Percentiles rank a stretch among this genome's conserved stretches.
These are phyloP conservation scores for Semnornis frantzii DNA, from an alignment of 2,113 vertebrate genomes.

Conservation along the genomic window DNA sequence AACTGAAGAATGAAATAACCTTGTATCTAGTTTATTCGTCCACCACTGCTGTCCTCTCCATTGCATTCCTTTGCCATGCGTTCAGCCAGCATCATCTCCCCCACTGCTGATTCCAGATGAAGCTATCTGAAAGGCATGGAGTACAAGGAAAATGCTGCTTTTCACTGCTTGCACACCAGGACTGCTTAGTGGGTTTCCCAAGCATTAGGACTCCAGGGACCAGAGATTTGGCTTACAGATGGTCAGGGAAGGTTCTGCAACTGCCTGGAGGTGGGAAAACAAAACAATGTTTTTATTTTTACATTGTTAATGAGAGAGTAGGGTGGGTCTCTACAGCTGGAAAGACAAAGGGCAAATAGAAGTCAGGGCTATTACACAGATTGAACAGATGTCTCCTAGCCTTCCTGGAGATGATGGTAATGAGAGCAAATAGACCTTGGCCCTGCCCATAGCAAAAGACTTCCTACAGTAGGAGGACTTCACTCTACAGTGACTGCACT, in stretches of 20 bases:
- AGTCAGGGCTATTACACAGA: neutral
- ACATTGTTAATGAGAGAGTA: neutral
- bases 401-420: neutral
- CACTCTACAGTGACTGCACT: neutral
- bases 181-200: neutral
- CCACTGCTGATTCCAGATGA: neutral
- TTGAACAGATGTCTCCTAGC: conserved; percentile 1
- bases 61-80: neutral
- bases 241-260: neutral
- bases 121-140: neutral
- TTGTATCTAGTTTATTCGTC: neutral
- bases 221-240: neutral
- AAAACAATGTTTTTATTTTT: neutral
- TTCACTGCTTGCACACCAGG: neutral
- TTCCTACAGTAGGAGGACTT: neutral
- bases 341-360: conserved; percentile 26
- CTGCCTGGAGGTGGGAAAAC: conserved; percentile 37
- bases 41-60: neutral
- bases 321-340: conserved; percentile 20
- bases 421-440: neutral
- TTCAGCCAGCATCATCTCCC: neutral
- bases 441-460: neutral
- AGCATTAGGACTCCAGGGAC: neutral
- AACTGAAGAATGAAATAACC: neutral
- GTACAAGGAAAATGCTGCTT: neutral